Evolutionary conservation across 2,113 vertebrate genomes (phyloP), one percentile per base, ranked within the genome.

Genomic region (Telmatochromis brichardi): DNA sequence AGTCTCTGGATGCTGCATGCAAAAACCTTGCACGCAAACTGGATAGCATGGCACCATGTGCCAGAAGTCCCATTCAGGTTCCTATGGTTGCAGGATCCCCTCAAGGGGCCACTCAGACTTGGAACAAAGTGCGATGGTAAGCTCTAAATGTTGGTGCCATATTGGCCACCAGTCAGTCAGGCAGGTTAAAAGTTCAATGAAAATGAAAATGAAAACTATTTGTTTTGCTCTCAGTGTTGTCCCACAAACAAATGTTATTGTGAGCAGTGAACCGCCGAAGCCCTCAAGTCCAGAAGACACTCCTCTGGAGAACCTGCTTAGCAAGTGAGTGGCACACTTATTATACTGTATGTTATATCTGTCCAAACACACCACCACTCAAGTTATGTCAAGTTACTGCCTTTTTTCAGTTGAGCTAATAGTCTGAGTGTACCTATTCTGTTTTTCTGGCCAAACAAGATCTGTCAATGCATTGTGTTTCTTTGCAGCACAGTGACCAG

Each of bases 91-190:
- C 99, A 2, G 99, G 99, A 7, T 99, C 99, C 47, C 99, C 99
- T 0, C 97, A 99, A 8, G 99, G 99, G 0, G 99, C 99, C 58
- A 99, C 99, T 0, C 98, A 99, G 96, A 99, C 98, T 1, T 99
- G 99, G 97, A 99, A 99, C 96, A 99, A 99, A 98, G 98, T 99
- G 3, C 96, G 99, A 94, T 99, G 98, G 98, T 99, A 96, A 97
- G 97, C 35, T 60, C 23, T 7, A 40, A 47, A 21, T 51, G 7
- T 47, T 90, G 33, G 60, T n/a, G 15, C 7, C 23, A 81, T 6
- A 54, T 33, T 83, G 60, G 33, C 21, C 8, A 12, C 1, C 15
- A 1, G 11, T 54, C 9, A 26, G 13, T 60, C 10, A 50, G 17
- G 21, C 6, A 42, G 21, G 50, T 76, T 76, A 76, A 76, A 76